A percentile compares a stretch with the other conserved stretches of the same genome.
Conservation (phyloP, 2,113 vertebrate species). For the Oncorhynchus tshawytscha region DNA sequence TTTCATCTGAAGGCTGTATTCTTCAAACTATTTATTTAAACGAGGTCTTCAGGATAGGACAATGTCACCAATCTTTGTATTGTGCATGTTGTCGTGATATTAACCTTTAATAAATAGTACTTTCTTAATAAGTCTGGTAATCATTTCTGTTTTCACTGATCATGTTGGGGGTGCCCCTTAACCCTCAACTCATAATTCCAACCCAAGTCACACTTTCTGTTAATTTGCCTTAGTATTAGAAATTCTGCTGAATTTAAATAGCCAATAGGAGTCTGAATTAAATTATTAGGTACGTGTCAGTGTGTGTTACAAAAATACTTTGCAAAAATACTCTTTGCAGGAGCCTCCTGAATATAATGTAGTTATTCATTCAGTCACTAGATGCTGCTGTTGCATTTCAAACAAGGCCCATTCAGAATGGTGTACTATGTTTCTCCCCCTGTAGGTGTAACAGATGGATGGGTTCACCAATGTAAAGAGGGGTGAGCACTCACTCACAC, state of each 20-base stretch:
- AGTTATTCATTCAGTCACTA: conserved; percentile 35
- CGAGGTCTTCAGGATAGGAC: conserved; percentile 43
- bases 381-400: conserved; percentile 56
- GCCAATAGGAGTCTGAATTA: background rate
- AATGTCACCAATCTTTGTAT: conserved; percentile 32
- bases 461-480: background rate
- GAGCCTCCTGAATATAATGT: background rate
- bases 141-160: background rate
- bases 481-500: too few species aligned
- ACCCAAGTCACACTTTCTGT: background rate
- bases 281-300: background rate
- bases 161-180: background rate
- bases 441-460: background rate
- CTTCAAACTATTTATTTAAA: conserved; percentile 64
- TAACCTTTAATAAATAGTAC: conserved; percentile 57
- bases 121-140: conserved; percentile 11
- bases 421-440: background rate
- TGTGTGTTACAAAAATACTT: background rate
- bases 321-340: background rate
- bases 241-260: background rate
- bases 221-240: background rate
- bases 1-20: conserved; percentile 29
- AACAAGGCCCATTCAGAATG: background rate
- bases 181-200: background rate
- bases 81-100: conserved; percentile 29